Percentiles rank a stretch among this genome's conserved stretches.
These are phyloP conservation scores for Lypha dubia DNA, from an alignment of 2,888 invertebrate genomes.

Conservation along the genomic window DNA sequence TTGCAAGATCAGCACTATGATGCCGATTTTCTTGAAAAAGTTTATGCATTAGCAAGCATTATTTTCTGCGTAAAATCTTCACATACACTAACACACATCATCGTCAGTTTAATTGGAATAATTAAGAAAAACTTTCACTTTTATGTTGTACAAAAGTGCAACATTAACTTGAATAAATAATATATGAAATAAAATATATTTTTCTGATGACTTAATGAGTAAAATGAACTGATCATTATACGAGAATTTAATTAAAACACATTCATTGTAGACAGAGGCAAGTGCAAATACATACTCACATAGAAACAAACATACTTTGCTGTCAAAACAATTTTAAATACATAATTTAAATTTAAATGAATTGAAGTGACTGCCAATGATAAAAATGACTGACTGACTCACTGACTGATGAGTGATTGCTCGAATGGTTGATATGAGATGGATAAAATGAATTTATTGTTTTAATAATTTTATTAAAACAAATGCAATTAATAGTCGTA, in stretches of 20 bases:
- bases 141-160: not conserved
- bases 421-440: not conserved
- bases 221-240: slow-evolving; percentile 33
- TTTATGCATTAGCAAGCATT: not conserved
- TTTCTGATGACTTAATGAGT: slow-evolving; percentile 51
- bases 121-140: slow-evolving; percentile 20
- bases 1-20: too few species aligned
- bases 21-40: too few species aligned
- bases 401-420: not conserved
- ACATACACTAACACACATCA: not conserved
- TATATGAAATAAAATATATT: slow-evolving; percentile 30
- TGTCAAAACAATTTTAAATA: not conserved
- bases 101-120: slow-evolving; percentile 45
- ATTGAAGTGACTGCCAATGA: slow-evolving; percentile 2
- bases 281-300: not conserved
- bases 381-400: not conserved
- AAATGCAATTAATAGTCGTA: not conserved
- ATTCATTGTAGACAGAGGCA: not conserved
- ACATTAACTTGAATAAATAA: slow-evolving; percentile 13
- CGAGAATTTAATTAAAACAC: slow-evolving; percentile 22
- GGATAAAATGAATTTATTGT: not conserved
- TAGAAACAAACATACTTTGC: not conserved
- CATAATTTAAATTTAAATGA: slow-evolving; percentile 16
- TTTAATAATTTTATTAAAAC: not conserved
- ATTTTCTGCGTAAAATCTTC: not conserved